These are phyloP conservation scores for Kradibia gibbosae DNA, from an alignment of 1,140 invertebrate species.

Conservation along the genomic window DNA sequence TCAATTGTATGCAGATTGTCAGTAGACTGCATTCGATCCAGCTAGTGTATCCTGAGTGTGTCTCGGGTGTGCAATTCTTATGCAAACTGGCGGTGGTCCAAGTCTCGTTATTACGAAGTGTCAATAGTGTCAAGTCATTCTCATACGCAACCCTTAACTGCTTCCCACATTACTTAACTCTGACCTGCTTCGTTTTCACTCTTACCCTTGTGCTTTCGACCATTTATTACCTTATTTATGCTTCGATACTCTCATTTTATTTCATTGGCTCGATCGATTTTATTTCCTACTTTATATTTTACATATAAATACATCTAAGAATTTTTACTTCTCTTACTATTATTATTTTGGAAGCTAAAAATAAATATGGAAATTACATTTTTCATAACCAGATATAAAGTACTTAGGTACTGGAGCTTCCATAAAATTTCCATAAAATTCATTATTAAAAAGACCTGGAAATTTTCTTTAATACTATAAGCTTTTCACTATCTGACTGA, in stretches of 20 bases:
- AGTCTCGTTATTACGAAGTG: slow-evolving; percentile 68
- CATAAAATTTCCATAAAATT: slow-evolving; percentile 19
- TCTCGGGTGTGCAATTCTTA: slow-evolving; percentile 67
- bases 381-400: slow-evolving; percentile 1
- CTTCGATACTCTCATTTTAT: not conserved
- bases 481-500: not conserved
- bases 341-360: not conserved
- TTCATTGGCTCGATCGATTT: slow-evolving; percentile 7
- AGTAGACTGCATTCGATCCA: not conserved
- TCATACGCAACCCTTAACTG: slow-evolving; percentile 54
- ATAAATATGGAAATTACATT: slow-evolving; percentile 29
- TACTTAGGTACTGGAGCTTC: not conserved
- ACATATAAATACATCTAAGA: slow-evolving; percentile 5
- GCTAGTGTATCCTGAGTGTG: slow-evolving; percentile 54
- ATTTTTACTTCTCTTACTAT: not conserved
- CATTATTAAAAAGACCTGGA: not conserved
- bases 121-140: slow-evolving; percentile 64
- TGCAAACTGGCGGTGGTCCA: slow-evolving; percentile 69
- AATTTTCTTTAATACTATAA: not conserved
- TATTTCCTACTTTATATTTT: slow-evolving; percentile 40
- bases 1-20: slow-evolving; percentile 28
- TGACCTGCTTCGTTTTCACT: slow-evolving; percentile 43
- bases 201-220: not conserved
- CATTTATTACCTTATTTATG: not conserved
- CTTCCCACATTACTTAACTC: slow-evolving; percentile 51